phyloP scores from a whole-genome alignment of 53 echinoderm and acorn worm genomes.

The Hippasteria phrygiana region DNA sequence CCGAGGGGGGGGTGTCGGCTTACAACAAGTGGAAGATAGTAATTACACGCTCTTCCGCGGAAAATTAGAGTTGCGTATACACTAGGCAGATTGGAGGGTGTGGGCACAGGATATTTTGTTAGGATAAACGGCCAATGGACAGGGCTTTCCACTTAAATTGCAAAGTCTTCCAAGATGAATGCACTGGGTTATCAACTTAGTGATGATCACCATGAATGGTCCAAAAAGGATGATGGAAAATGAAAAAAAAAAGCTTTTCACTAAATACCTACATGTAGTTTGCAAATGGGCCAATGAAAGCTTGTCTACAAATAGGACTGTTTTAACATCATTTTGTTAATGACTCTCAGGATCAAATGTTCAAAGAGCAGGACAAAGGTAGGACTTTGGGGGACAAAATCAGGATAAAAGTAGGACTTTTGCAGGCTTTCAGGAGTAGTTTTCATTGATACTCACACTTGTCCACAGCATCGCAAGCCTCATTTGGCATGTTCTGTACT shows the following conservation, averaged over 20 bases:
- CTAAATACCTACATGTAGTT: no score
- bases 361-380: no score
- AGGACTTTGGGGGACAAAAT: no score
- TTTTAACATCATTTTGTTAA: no score
- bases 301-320: no score
- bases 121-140: constrained; percentile 27
- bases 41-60: constrained; percentile 61
- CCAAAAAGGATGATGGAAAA: neutral
- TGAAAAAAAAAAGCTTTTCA: neutral
- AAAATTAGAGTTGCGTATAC: constrained; percentile 48
- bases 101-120: constrained; percentile 7
- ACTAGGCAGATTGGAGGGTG: neutral
- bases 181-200: neutral
- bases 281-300: no score
- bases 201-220: neutral
- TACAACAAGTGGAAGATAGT: constrained; percentile 67
- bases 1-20: constrained; percentile 51
- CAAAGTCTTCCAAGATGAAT: constrained; percentile 32
- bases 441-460: no score
- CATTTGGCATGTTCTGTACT: no score
- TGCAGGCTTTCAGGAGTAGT: no score
- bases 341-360: no score
- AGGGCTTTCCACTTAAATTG: constrained; percentile 21
- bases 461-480: no score
- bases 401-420: no score